Percentiles rank a stretch among this genome's conserved stretches.
These are phyloP conservation scores for Thaumetopoea pityocampa DNA, from an alignment of 1,140 invertebrate genomes.

Conservation along the genomic window DNA sequence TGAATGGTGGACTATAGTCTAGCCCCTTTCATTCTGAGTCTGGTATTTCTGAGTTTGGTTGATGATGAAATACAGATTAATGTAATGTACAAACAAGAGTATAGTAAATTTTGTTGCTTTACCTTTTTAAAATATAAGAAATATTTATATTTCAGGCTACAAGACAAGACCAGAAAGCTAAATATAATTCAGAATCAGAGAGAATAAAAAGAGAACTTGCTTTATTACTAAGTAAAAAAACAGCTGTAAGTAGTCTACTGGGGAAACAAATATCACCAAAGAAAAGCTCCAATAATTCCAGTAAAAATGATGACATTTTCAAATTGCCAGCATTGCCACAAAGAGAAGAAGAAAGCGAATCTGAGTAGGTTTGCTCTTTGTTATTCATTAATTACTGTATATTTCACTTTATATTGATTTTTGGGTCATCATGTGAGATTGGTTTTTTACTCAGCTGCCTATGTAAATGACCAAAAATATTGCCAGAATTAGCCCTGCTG, in stretches of 20 bases:
- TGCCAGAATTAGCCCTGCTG: no score
- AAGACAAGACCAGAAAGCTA: constrained; percentile 85
- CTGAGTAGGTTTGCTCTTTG: constrained; percentile 67
- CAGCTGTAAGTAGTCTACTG: constrained; percentile 77
- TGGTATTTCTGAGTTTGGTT: no score
- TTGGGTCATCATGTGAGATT: no score
- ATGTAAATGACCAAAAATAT: no score
- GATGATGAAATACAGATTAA: no score
- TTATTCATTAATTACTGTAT: no score
- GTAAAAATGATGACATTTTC: constrained; percentile 81
- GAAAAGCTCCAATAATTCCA: constrained; percentile 34
- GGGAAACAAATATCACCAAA: constrained; percentile 76
- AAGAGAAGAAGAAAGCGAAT: constrained; percentile 56
- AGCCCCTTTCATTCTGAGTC: no score
- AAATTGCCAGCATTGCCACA: constrained; percentile 81
- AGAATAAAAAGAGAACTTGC: constrained; percentile 85
- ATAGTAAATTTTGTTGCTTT: no score
- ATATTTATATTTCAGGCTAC: constrained; percentile 78
- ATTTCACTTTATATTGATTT: no score
- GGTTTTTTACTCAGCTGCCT: no score
- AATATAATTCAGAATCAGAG: constrained; percentile 83
- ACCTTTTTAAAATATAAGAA: constrained; percentile 3
- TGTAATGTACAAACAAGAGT: no score
- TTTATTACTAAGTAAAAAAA: constrained; percentile 77
- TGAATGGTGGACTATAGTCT: no score